These are phyloP conservation scores for Hippocampus abdominalis DNA, from an alignment of 2,113 vertebrate genomes.

Conservation along the genomic window DNA sequence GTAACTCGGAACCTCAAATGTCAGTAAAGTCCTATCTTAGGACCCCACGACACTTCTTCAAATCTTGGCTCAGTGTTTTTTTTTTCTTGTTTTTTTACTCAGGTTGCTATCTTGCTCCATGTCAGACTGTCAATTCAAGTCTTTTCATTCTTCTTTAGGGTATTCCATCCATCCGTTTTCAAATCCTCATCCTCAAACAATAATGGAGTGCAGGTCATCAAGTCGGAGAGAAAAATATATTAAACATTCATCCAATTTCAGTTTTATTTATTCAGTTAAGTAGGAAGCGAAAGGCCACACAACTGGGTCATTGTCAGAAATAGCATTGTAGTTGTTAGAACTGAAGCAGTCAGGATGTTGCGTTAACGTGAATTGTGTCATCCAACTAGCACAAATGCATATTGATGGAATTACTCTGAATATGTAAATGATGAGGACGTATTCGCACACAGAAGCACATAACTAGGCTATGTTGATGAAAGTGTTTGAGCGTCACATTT, in stretches of 20 bases:
- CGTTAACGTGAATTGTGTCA: slow-evolving; percentile 55
- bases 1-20: no score
- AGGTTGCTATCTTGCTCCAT: no score
- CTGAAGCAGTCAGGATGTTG: slow-evolving; percentile 46
- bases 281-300: slow-evolving; percentile 40
- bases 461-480: neutral
- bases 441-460: neutral
- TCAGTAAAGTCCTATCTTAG: no score
- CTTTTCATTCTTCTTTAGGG: no score
- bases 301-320: slow-evolving; percentile 62
- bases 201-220: neutral
- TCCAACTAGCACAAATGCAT: slow-evolving; percentile 57
- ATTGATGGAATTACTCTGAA: slow-evolving; percentile 33
- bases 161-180: no score
- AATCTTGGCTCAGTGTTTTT: no score
- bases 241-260: slow-evolving; percentile 36
- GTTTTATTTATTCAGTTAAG: slow-evolving; percentile 52
- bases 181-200: neutral
- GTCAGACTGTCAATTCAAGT: no score
- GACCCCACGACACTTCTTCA: no score
- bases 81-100: no score
- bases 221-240: neutral
- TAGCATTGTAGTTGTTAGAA: slow-evolving; percentile 40
- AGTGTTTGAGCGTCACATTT: no score
- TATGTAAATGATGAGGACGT: neutral